Conservation (phyloP, 2,113 vertebrate genomes). For the Grallaria varia region DNA sequence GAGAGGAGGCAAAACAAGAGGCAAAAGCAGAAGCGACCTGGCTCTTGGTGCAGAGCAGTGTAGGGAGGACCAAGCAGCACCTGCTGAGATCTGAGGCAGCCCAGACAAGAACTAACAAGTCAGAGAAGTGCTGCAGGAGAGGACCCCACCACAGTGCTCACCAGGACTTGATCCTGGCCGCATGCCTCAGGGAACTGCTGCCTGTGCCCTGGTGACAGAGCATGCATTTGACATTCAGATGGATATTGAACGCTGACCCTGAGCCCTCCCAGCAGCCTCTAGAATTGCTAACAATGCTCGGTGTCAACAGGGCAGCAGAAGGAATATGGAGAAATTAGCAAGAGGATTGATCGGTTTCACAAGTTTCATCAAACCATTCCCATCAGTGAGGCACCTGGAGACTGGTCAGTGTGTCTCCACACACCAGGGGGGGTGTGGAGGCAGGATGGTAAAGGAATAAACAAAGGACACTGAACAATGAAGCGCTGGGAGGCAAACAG, state of each 20-base stretch:
- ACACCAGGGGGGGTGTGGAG: fast-evolving
- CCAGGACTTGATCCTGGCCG: background rate
- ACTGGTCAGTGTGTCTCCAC: background rate
- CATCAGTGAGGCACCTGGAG: background rate
- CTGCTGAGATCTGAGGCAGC: background rate
- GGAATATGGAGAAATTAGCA: background rate
- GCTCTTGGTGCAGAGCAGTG: background rate
- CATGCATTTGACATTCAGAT: background rate
- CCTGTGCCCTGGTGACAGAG: background rate
- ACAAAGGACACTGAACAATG: background rate
- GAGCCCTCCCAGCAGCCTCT: background rate
- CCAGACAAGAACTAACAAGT: fast-evolving
- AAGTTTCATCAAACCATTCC: background rate
- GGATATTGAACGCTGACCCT: background rate
- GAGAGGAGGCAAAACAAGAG: background rate
- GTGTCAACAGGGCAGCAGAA: fast-evolving
- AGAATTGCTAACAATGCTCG: background rate
- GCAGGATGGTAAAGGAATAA: background rate
- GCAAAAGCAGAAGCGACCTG: background rate
- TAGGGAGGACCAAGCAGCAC: background rate
- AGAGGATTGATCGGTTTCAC: background rate
- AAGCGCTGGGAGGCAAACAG: background rate
- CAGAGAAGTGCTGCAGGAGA: background rate
- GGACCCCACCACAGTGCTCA: fast-evolving
- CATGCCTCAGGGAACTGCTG: background rate